Conservation (phyloP, 1,140 invertebrate species). For the Megalonaias nervosa region DNA sequence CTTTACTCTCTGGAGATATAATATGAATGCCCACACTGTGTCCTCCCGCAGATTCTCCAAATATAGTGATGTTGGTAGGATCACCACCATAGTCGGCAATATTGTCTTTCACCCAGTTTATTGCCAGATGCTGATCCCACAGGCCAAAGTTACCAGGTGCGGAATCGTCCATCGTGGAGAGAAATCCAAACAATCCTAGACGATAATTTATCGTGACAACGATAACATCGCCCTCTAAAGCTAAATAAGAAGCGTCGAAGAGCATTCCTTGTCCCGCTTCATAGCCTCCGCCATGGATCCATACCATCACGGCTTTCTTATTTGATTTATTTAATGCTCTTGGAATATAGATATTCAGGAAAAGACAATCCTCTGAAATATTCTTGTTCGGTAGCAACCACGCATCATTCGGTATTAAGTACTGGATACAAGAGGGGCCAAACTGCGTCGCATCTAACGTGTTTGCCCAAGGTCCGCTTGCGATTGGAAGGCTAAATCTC, state of each 20-base stretch:
- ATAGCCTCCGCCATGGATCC: slow-evolving; percentile 97
- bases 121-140: slow-evolving; percentile 89
- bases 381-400: slow-evolving; percentile 19
- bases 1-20: slow-evolving; percentile 23
- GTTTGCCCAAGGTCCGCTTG: neutral
- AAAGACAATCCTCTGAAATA: slow-evolving; percentile 89
- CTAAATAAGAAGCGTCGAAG: slow-evolving; percentile 86
- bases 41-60: slow-evolving; percentile 95
- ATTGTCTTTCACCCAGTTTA: slow-evolving; percentile 84
- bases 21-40: slow-evolving; percentile 90
- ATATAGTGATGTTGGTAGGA: slow-evolving; percentile 92
- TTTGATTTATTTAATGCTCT: slow-evolving; percentile 56
- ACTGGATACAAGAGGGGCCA: slow-evolving; percentile 34
- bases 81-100: slow-evolving; percentile 92
- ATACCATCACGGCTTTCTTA: slow-evolving; percentile 85
- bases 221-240: slow-evolving; percentile 83
- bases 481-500: slow-evolving; percentile 19
- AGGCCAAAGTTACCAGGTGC: slow-evolving; percentile 65
- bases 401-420: slow-evolving; percentile 12
- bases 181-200: slow-evolving; percentile 88
- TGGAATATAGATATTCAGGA: slow-evolving; percentile 90
- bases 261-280: slow-evolving; percentile 89
- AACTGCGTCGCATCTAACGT: slow-evolving; percentile 4
- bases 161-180: slow-evolving; percentile 65
- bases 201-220: slow-evolving; percentile 83